These are phyloP conservation scores for Strix occidentalis DNA, from an alignment of 2,797 vertebrate species.

Conservation along the genomic window DNA sequence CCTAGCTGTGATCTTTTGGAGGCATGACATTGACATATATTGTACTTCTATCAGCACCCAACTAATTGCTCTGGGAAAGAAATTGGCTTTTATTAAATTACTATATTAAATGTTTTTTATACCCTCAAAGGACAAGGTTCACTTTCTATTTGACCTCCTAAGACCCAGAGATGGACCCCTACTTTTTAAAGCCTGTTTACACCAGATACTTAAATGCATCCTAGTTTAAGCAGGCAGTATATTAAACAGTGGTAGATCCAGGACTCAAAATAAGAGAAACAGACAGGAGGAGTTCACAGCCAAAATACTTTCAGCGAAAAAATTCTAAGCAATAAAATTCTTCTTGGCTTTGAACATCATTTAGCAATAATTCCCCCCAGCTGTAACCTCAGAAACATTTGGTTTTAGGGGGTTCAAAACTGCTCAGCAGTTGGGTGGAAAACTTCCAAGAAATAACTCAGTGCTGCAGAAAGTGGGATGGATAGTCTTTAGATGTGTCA, in stretches of 20 bases:
- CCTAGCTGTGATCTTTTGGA: neutral
- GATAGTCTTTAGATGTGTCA: neutral
- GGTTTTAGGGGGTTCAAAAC: neutral
- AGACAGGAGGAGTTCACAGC: neutral
- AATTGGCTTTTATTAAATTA: neutral
- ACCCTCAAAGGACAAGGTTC: neutral
- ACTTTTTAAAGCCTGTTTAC: neutral
- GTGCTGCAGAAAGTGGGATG: neutral
- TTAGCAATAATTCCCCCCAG: neutral
- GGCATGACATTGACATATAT: neutral
- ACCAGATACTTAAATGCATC: neutral
- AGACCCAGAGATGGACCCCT: neutral
- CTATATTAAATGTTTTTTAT: neutral
- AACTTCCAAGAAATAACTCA: neutral
- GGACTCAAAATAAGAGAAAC: neutral
- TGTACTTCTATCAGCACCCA: neutral
- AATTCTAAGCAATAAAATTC: neutral
- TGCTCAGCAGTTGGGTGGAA: neutral
- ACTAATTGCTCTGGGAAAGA: neutral
- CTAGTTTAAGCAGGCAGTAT: neutral
- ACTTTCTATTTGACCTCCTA: neutral
- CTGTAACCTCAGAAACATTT: conserved; percentile 7
- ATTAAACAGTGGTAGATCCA: neutral
- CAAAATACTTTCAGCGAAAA: neutral
- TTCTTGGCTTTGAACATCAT: neutral